Evolutionary conservation across 2,888 invertebrate genomes (phyloP), one percentile per base, ranked within the genome.

Genomic region (Allygus modestus): DNA sequence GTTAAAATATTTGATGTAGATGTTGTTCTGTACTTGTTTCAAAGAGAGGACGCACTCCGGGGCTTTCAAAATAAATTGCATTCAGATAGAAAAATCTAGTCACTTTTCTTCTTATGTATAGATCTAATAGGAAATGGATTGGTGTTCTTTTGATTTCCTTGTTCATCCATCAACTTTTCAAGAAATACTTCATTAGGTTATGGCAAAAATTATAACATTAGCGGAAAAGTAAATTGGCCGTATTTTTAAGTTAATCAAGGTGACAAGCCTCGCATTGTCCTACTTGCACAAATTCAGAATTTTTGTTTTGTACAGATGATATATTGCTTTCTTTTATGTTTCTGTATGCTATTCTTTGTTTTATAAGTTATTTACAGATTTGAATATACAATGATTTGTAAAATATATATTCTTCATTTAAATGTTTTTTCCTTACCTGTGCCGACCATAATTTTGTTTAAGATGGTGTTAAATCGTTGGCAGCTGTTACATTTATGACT

Each of bases 351-450:
- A 31, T 28, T 28, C 65, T 65, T 31, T 79, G 11, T 79, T 79
- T 54, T 33, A 31, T 28, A 58, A 79, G 20, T 79, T 79, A 79
- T 58, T 58, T 58, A 58, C 51, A 79, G 58, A 79, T 33, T 77
- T 77, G 51, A 77, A 20, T 77, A 77, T 77, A 77, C 20, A 77
- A 51, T 43, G 23, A 51, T 58, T 79, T 58, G 79, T 79, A 79
- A 58, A 79, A 79, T 79, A 79, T 77, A 77, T 79, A 79, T 79
- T 79, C 79, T 79, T 79, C 79, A 79, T 79, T 79, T 58, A 79
- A 77, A n/a, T 17, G 73, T 20, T 0, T 69, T 69, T 37, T 37
- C 37, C 37, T 37, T 61, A 51, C 2, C 51, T 17, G 7, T 41
- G 41, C 12, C 41, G 5, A 9, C 7, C 12, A 12, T 41, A 41